Percentiles rank a stretch among this genome's conserved stretches.
phyloP scores from a whole-genome alignment of 2,113 vertebrate species.

The Prunella fulvescens region DNA sequence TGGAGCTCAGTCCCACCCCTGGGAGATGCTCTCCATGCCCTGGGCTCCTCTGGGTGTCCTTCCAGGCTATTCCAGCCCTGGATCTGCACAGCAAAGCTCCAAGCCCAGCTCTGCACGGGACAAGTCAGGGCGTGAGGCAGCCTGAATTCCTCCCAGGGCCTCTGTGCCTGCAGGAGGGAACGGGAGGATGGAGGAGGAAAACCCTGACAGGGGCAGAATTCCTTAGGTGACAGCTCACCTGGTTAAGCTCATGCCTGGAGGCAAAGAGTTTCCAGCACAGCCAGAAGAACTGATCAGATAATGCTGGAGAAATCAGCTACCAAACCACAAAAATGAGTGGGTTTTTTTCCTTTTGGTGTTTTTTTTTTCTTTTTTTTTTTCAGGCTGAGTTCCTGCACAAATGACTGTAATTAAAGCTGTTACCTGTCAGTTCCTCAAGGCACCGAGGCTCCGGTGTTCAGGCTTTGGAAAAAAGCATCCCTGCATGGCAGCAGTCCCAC shows the following conservation, averaged over 20 bases:
- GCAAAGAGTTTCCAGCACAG: not conserved
- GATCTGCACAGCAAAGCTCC: not conserved
- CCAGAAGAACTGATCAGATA: constrained; percentile 1
- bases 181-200: not conserved
- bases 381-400: not conserved
- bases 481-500: not conserved
- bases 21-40: not conserved
- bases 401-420: not conserved
- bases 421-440: not conserved
- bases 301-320: not conserved
- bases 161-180: not conserved
- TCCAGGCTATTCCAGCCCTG: fast-evolving
- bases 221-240: constrained; percentile 11
- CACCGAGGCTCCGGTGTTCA: not conserved
- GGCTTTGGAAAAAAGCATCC: not conserved
- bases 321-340: not conserved
- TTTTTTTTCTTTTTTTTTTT: not conserved
- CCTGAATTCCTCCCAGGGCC: not conserved
- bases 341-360: fast-evolving
- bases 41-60: not conserved
- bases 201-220: not conserved
- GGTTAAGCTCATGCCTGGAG: not conserved
- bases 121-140: not conserved
- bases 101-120: not conserved
- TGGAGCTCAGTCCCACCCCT: not conserved